These are phyloP conservation scores for Cydia splendana DNA, from an alignment of 1,140 invertebrate species.

Conservation along the genomic window DNA sequence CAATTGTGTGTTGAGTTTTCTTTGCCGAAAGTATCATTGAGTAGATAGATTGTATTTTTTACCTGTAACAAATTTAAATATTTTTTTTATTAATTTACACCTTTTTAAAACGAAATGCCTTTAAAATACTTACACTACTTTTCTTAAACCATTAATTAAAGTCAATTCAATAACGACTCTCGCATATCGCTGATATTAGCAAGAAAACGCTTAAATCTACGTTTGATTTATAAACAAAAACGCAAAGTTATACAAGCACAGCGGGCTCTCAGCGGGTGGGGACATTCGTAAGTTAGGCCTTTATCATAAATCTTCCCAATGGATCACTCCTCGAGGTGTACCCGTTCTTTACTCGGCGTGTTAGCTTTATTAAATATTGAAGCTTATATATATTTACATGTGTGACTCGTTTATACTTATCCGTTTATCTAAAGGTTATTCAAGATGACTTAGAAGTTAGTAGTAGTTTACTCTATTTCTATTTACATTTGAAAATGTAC, in stretches of 20 bases:
- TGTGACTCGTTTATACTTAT: no score
- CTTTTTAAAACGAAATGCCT: no score
- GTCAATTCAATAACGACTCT: background rate
- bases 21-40: no score
- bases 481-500: no score
- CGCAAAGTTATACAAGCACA: slow-evolving; percentile 26
- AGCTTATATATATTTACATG: slow-evolving; percentile 32
- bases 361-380: slow-evolving; percentile 53
- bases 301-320: slow-evolving; percentile 56
- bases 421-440: no score
- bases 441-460: no score
- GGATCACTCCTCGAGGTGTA: slow-evolving; percentile 44
- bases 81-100: no score
- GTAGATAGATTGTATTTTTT: no score
- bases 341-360: slow-evolving; percentile 45
- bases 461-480: no score
- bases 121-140: no score
- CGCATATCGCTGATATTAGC: background rate
- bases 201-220: background rate
- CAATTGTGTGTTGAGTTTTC: no score
- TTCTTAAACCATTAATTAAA: background rate
- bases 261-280: slow-evolving; percentile 47
- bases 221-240: slow-evolving; percentile 36
- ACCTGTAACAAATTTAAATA: no score
- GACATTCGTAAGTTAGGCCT: slow-evolving; percentile 55